These are phyloP conservation scores for Bradynema listronoti DNA, from an alignment of 1,140 invertebrate genomes.

Conservation along the genomic window DNA sequence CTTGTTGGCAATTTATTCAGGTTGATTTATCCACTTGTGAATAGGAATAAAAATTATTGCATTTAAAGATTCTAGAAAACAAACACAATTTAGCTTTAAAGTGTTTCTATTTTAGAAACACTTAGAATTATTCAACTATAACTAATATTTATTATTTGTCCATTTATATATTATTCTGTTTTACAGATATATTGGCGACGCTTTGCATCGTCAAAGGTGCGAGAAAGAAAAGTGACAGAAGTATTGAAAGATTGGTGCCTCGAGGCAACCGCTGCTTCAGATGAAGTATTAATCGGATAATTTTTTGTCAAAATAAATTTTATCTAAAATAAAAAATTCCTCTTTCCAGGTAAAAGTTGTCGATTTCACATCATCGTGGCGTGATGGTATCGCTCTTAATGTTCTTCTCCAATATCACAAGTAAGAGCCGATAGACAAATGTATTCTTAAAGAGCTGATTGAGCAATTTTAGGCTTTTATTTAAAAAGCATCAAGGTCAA, in stretches of 20 bases:
- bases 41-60: not conserved
- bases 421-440: no score
- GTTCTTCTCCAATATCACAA: conserved; percentile 49
- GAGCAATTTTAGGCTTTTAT: no score
- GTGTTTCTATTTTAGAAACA: not conserved
- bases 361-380: conserved; percentile 54
- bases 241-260: conserved; percentile 55
- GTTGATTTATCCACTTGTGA: not conserved
- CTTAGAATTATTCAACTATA: not conserved
- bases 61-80: not conserved
- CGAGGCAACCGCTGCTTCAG: conserved; percentile 39
- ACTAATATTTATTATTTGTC: not conserved
- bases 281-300: conserved; percentile 45
- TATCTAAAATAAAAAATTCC: no score
- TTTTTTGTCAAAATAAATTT: no score
- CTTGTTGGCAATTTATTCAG: conserved; percentile 42
- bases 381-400: conserved; percentile 54
- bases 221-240: conserved; percentile 43
- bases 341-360: no score
- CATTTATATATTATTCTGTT: not conserved
- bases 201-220: conserved; percentile 37
- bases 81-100: not conserved
- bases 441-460: no score
- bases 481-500: no score
- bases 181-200: conserved; percentile 47